These are phyloP conservation scores for Anthonomus grandis DNA, from an alignment of 1,140 invertebrate genomes.

Conservation along the genomic window DNA sequence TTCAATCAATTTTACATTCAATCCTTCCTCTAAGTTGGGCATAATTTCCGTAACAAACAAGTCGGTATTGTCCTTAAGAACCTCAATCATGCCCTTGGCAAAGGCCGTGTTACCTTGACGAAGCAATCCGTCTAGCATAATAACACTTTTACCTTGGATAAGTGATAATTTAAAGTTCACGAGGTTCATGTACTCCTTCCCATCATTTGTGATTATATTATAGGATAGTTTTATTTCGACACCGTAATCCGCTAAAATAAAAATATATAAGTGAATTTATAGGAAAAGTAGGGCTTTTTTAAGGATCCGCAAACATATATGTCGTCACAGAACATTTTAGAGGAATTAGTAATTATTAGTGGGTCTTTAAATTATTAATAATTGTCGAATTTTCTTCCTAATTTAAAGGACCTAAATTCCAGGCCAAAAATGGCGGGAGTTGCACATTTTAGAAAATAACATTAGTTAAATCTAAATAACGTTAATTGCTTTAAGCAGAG, in stretches of 20 bases:
- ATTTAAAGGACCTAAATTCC: too few species aligned
- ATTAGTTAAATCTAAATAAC: too few species aligned
- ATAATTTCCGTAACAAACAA: slow-evolving; percentile 61
- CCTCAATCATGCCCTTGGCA: slow-evolving; percentile 48
- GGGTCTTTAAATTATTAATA: too few species aligned
- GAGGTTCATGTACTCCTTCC: slow-evolving; percentile 56
- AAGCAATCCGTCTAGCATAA: slow-evolving; percentile 61
- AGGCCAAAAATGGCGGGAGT: too few species aligned
- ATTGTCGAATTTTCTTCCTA: too few species aligned
- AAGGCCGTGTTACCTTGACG: slow-evolving; percentile 54
- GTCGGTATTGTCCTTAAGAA: slow-evolving; percentile 57
- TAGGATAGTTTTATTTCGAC: slow-evolving; percentile 55
- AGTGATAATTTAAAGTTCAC: slow-evolving; percentile 56
- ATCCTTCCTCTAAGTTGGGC: slow-evolving; percentile 58
- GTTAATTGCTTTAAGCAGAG: too few species aligned
- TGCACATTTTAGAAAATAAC: too few species aligned
- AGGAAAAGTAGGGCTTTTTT: too few species aligned
- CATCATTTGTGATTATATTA: slow-evolving; percentile 50
- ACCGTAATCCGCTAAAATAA: slow-evolving; percentile 54
- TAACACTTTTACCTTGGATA: slow-evolving; percentile 51
- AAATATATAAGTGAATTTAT: too few species aligned
- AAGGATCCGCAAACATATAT: too few species aligned
- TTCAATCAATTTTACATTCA: slow-evolving; percentile 62
- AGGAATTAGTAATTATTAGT: too few species aligned
- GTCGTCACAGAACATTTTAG: too few species aligned